Evolutionary conservation across 2,113 vertebrate species (phyloP).

Genomic region (Lamprotornis superbus): DNA sequence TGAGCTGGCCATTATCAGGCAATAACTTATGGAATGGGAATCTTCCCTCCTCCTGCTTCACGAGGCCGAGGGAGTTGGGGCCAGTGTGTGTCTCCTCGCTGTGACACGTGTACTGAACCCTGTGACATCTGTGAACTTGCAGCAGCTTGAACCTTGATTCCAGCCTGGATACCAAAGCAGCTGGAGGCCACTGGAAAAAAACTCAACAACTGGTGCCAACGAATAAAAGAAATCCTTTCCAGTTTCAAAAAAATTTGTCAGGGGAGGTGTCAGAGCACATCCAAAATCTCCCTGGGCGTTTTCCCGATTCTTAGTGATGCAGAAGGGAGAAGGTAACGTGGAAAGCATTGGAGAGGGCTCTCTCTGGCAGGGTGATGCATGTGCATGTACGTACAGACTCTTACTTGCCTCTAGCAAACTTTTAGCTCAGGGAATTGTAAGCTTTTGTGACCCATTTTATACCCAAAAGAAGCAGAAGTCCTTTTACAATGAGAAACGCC

Average conservation of each 20-base stretch:
- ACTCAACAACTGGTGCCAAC: background rate
- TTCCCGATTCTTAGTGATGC: background rate
- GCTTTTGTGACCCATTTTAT: background rate
- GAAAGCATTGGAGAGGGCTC: background rate
- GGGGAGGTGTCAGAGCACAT: background rate
- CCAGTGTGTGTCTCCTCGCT: fast-evolving
- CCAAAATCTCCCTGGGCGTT: background rate
- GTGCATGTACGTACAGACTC: fast-evolving
- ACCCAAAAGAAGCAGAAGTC: background rate
- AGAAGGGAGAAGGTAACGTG: background rate
- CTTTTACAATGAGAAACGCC: background rate
- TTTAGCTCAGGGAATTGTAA: background rate
- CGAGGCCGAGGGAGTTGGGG: background rate
- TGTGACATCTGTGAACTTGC: background rate
- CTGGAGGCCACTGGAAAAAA: background rate
- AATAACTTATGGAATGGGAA: background rate
- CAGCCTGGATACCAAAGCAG: background rate
- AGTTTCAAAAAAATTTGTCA: background rate
- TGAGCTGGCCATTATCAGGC: background rate
- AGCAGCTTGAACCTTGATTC: background rate
- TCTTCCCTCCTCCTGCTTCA: background rate
- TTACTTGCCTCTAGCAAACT: background rate
- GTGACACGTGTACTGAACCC: background rate
- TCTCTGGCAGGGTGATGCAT: background rate
- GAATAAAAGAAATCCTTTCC: background rate